Conservation (phyloP, 2,797 vertebrate species). For the Phylloscopus collybita region DNA sequence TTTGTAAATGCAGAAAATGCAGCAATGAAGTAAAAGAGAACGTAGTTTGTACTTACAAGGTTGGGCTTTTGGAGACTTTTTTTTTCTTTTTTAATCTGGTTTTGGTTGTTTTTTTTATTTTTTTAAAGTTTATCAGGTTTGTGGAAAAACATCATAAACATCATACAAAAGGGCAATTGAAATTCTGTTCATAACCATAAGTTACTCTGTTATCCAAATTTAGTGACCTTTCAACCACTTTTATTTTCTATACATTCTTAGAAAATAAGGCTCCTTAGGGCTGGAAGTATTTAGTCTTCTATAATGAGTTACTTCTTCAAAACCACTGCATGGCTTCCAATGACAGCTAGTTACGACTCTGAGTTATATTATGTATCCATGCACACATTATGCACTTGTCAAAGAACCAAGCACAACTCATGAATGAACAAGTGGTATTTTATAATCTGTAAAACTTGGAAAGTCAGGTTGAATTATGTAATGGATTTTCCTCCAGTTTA, state of each 20-base stretch:
- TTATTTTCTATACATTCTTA: background rate
- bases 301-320: background rate
- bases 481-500: background rate
- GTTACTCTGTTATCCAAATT: background rate
- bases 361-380: background rate
- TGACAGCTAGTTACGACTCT: background rate
- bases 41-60: background rate
- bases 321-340: background rate
- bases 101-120: accelerated
- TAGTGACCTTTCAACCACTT: background rate
- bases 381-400: background rate
- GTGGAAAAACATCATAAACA: background rate
- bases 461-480: background rate
- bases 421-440: background rate
- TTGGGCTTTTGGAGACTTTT: accelerated
- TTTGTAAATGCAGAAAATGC: background rate
- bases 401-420: background rate
- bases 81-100: background rate
- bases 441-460: background rate
- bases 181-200: background rate
- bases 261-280: background rate
- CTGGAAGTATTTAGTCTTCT: background rate
- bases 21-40: background rate
- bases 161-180: background rate
- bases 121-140: background rate